Percentiles rank a stretch among this genome's conserved stretches.
phyloP scores from a whole-genome alignment of 2,797 vertebrate species.

The Aulostomus chinensis region DNA sequence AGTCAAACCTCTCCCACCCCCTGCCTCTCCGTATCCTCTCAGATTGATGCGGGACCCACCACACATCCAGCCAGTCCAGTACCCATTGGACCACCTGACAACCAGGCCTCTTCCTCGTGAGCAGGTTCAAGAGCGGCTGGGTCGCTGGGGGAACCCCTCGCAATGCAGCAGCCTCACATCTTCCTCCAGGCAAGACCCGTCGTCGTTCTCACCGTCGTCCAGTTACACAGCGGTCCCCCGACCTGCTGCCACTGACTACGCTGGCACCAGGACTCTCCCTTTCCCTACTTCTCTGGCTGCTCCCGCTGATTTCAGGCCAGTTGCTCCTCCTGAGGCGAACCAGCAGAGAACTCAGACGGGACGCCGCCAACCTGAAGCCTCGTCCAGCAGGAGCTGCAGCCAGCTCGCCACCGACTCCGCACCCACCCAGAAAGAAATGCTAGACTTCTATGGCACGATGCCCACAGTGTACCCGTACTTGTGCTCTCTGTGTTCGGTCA shows the following conservation, averaged over 20 bases:
- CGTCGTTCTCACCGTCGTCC: not conserved
- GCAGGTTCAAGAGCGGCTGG: slow-evolving; percentile 3
- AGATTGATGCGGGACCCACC: slow-evolving; percentile 34
- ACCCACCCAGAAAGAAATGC: slow-evolving; percentile 61
- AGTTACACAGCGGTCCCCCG: slow-evolving; percentile 35
- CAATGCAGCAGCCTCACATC: not conserved
- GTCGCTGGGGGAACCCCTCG: slow-evolving; percentile 43
- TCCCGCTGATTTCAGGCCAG: slow-evolving; percentile 3
- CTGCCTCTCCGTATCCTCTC: slow-evolving; percentile 26
- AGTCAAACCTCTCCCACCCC: not conserved
- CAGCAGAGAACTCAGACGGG: not conserved
- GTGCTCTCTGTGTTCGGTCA: slow-evolving; percentile 79
- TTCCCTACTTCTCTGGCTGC: not conserved
- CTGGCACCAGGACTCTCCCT: not conserved
- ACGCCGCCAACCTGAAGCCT: not conserved
- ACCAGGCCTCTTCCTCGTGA: slow-evolving; percentile 29
- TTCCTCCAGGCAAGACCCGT: not conserved
- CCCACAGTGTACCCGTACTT: slow-evolving; percentile 70
- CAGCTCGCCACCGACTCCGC: not conserved
- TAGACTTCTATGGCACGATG: slow-evolving; percentile 75
- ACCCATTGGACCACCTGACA: slow-evolving; percentile 6
- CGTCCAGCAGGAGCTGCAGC: not conserved
- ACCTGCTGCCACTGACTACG: not conserved
- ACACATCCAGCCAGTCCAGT: slow-evolving; percentile 24
- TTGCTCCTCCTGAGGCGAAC: not conserved